Base-by-base conservation (phyloP, 2,888 invertebrate genomes). In the Synergus gifuensis region DNA sequence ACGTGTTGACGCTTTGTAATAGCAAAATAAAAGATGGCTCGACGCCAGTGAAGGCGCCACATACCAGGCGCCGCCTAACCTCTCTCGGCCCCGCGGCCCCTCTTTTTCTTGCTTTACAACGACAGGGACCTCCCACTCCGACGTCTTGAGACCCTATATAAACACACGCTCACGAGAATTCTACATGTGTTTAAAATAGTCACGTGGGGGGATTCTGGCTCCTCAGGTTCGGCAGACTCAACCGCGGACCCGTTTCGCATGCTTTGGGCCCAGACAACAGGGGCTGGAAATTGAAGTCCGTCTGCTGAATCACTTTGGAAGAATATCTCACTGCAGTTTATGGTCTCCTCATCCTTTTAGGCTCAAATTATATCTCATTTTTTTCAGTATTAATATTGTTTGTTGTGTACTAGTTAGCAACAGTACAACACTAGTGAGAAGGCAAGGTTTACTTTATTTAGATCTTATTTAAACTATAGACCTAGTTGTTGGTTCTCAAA, bases 1-100 rank as follows among this genome's bases (percentile, higher is more conserved):
- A 89, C 87, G 88, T 89, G 90, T 89, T 88, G 89, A 89, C 88
- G 88, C 88, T 89, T 89, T 86, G 88, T 88, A 89, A 89, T 89
- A 88, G 89, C 85, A 88, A 87, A 88, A 88, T 89, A 89, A 90
- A 90, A 89, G 89, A 89, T 90, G 90, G 88, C 89, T 85, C 89
- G 89, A 90, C 90, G 90, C 90, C 90, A 90, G 89, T 90, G 89
- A 89, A 90, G 90, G 90, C 90, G 90, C 90, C 90, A 90, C 90
- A 90, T 90, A 90, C 90, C 90, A 90, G 90, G 90, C 90, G 89
- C 90, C 90, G 89, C 89, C 89, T 89, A 88, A 88, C 88, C 87
- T 85, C 87, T 85, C 85, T 84, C 28, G 28, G 69, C 69, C 69
- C 69, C 69, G 46, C 69, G 49, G 46, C 16, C 28, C 69, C 69